These are phyloP conservation scores for Myotis findleyi DNA, from an alignment of 2,797 vertebrate species.

Conservation along the genomic window DNA sequence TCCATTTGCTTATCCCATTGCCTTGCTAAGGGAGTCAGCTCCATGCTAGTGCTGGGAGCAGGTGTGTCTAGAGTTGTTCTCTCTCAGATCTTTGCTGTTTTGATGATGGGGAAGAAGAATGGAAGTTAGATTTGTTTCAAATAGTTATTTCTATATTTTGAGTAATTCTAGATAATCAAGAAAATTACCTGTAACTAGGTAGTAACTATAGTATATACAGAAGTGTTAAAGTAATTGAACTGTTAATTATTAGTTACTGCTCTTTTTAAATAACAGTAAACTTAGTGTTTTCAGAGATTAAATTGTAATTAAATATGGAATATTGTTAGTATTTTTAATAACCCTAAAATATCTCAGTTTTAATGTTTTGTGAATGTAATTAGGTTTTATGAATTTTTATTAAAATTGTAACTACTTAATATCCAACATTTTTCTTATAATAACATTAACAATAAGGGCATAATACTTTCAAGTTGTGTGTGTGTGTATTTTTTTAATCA, in stretches of 20 bases:
- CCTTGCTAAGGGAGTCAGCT: neutral
- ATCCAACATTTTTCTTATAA: neutral
- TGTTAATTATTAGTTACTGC: neutral
- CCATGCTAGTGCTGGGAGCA: neutral
- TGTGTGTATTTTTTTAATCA: neutral
- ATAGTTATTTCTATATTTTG: slow-evolving; percentile 40
- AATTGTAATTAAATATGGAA: neutral
- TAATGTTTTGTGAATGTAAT: slow-evolving; percentile 19
- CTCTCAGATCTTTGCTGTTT: neutral
- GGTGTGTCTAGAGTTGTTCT: neutral
- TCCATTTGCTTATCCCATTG: neutral
- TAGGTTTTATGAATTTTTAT: neutral
- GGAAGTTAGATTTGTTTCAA: slow-evolving; percentile 6
- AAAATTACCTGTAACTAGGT: neutral
- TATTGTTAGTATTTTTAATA: slow-evolving; percentile 24
- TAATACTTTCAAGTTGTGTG: neutral
- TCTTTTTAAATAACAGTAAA: slow-evolving; percentile 20
- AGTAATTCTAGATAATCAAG: neutral
- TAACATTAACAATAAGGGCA: neutral
- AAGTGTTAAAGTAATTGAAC: neutral
- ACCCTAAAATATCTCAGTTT: neutral
- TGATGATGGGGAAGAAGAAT: neutral
- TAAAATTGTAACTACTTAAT: slow-evolving; percentile 24
- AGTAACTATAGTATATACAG: neutral
- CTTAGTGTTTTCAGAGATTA: neutral